Conservation (phyloP, 2,888 invertebrate species). For the Julus scandinavius region DNA sequence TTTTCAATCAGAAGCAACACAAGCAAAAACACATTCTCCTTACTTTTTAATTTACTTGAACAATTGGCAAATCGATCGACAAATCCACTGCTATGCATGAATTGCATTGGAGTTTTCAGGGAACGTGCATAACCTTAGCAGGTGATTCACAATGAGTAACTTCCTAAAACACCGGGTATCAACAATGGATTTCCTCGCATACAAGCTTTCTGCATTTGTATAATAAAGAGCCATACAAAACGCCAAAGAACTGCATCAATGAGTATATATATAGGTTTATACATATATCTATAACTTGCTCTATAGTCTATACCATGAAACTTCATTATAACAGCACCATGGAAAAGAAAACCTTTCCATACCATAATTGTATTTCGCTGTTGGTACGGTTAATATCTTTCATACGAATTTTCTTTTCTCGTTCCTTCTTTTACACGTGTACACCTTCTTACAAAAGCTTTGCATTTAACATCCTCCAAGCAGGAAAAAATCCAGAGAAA, state of each 20-base stretch:
- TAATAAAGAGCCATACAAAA: not conserved
- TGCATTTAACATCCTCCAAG: not conserved
- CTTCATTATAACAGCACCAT: not conserved
- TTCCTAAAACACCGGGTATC: not conserved
- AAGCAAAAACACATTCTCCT: not conserved
- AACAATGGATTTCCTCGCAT: not conserved
- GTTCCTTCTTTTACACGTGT: not conserved
- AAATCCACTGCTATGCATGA: not conserved
- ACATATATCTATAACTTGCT: too few species aligned
- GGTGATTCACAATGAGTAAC: not conserved
- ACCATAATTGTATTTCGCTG: not conserved
- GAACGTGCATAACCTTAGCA: not conserved
- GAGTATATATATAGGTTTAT: not conserved
- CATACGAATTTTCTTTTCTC: not conserved
- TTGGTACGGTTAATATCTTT: not conserved
- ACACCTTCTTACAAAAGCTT: not conserved
- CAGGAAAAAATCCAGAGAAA: not conserved
- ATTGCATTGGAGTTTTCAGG: not conserved
- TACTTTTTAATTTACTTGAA: not conserved
- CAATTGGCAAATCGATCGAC: constrained; percentile 15
- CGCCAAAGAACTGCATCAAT: not conserved
- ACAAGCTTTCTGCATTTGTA: not conserved
- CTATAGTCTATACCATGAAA: not conserved
- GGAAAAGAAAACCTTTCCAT: not conserved
- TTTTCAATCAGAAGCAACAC: not conserved